Base-by-base conservation (phyloP, 2,113 vertebrate genomes). In the Rutilus rutilus region DNA sequence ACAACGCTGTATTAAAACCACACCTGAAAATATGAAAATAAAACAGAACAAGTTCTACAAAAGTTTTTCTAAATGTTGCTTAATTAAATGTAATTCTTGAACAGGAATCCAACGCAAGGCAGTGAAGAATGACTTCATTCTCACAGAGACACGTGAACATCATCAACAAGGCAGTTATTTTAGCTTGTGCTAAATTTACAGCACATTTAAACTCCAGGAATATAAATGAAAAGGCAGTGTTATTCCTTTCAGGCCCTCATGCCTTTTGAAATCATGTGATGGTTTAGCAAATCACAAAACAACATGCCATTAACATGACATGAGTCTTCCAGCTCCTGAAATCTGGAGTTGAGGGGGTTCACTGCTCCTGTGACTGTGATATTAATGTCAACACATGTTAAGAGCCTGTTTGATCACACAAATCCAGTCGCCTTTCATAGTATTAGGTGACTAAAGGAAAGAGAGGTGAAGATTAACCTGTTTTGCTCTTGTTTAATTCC, bases 391-490 rank as follows among this genome's bases (percentile, higher is more conserved):
- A 57, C 81, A 57, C 65, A 57, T 25, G 47, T 83, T 57, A 83
- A 83, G 45, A 21, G 4, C 5, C 30, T 12, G 64, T 83, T 83
- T 83, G 81, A 83, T 83, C 81, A 71, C 65, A 54, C 47, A 83
- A 71, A 83, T 73, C 50, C 65, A 33, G 27, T 30, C 12, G 19
- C 12, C 65, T 71, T 83, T 83, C 42, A 69, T 9, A 54, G 80
- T 36, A 69, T 69, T 39, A 83, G 59, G n/a, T 2, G 47, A 71
- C 27, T 83, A 30, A 67, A 81, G 42, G 62, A 67, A 27, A n/a
- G 59, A 57, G 81, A 39, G 45, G 47, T 83, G 23, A 67, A 67
- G 79, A 71, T 83, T 71, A 57, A 83, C 81, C 81, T 54, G 47
- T 57, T 71, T 83, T 59, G 77, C 47, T 39, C 45, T 59, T 0